These are phyloP conservation scores for Delia radicum DNA, from an alignment of 1,140 invertebrate species.

Conservation along the genomic window DNA sequence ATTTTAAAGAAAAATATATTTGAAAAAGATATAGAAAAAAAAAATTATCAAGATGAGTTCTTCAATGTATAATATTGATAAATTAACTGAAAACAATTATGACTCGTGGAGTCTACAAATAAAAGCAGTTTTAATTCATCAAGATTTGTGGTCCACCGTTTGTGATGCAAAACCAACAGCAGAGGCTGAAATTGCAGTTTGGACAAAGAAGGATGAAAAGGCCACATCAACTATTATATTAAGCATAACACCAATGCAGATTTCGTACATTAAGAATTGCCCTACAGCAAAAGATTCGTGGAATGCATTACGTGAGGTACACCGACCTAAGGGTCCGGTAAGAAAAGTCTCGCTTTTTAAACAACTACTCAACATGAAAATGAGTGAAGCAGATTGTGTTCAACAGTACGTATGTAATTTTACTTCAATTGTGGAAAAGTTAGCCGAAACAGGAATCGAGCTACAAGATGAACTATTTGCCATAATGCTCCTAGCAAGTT, in stretches of 20 bases:
- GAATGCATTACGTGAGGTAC: too few relatives aligned
- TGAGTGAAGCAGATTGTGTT: too few relatives aligned
- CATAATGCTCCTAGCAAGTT: conserved; percentile 23
- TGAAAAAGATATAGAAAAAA: not conserved
- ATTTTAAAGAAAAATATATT: not conserved
- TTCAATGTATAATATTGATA: conserved; percentile 21
- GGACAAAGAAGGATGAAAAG: too few relatives aligned
- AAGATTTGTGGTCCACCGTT: too few relatives aligned
- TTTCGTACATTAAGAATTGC: too few relatives aligned
- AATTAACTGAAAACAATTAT: conserved; percentile 17
- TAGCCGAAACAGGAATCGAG: conserved; percentile 2
- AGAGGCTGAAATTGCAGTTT: not conserved
- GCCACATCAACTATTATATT: conserved; percentile 10
- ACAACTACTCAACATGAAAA: too few relatives aligned
- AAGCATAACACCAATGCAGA: not conserved
- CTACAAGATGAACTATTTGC: conserved; percentile 7
- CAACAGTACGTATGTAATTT: too few relatives aligned
- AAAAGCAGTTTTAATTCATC: not conserved
- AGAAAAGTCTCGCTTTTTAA: too few relatives aligned
- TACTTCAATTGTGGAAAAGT: not conserved
- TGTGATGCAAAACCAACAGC: not conserved
- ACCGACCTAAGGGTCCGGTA: too few relatives aligned
- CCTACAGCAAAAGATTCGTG: too few relatives aligned
- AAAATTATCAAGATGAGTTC: not conserved
- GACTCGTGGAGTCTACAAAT: not conserved